These are phyloP conservation scores for Aphelinus certus DNA, from an alignment of 1,140 invertebrate genomes.

Conservation along the genomic window DNA sequence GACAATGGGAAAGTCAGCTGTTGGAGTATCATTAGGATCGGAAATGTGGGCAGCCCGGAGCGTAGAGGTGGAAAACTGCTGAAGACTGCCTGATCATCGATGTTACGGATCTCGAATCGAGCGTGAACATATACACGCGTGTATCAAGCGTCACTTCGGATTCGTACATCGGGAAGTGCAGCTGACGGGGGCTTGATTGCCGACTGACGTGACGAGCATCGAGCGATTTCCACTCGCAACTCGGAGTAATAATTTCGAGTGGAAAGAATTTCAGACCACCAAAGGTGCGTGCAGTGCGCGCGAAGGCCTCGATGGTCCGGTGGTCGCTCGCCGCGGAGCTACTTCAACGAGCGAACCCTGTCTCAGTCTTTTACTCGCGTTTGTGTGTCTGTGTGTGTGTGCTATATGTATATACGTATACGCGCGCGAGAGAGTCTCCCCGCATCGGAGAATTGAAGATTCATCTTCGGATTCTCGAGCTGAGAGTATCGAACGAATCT, in stretches of 20 bases:
- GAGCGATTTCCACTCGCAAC: constrained; percentile 54
- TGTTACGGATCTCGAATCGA: too few species aligned
- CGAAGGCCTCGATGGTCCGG: constrained; percentile 35
- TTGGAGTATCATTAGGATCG: not conserved
- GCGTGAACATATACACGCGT: not conserved
- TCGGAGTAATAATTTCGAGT: constrained; percentile 52
- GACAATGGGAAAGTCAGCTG: not conserved
- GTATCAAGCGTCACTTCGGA: not conserved
- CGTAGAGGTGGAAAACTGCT: too few species aligned
- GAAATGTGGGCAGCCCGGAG: not conserved
- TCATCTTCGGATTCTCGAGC: constrained; percentile 52
- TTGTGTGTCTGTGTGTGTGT: not conserved
- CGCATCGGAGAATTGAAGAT: constrained; percentile 49
- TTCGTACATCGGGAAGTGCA: not conserved
- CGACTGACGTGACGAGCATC: constrained; percentile 34
- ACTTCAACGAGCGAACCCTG: constrained; percentile 24
- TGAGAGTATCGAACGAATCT: constrained; percentile 50
- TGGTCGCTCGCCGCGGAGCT: constrained; percentile 35
- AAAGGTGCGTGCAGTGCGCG: constrained; percentile 47
- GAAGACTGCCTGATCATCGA: too few species aligned
- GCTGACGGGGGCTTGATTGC: constrained; percentile 44
- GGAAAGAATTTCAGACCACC: constrained; percentile 60
- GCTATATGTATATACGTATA: not conserved
- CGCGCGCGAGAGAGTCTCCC: not conserved
- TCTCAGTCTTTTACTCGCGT: not conserved